Base-by-base conservation (phyloP, 1,140 invertebrate genomes). In the Meloidogyne chitwoodi region DNA sequence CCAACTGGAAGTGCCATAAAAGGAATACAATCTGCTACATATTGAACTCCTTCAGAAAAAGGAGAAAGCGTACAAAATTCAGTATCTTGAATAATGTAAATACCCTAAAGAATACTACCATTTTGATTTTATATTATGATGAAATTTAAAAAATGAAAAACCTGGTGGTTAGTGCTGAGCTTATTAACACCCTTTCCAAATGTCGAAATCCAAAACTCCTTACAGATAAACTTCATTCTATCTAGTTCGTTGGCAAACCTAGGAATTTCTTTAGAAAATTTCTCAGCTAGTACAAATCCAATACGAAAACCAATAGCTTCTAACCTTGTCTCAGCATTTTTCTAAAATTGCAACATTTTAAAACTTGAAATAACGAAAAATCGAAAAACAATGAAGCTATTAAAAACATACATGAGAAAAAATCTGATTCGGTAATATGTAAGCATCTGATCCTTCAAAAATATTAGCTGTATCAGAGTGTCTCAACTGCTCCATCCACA, bases 141-240 rank as follows among this genome's bases (percentile, higher is more conserved):
- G 38, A 63, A 14, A 71, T 48, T 24, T 71, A 48, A 71, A 69
- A 44, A 48, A 79, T 31, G 27, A 44, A 38, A 31, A 31, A 86
- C 89, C 88, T 97, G 94, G 88, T 99, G 95, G 89, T 99, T 99
- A 19, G 96, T 99, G 81, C 95, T 89, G n/a, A 99, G 89, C 89
- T 98, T 98, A 87, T 99, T 96, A 74, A 98, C 94, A 89, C 98
- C 95, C 88, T 98, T 99, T 84, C 96, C 96, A 88, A 96, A 98
- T 26, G 98, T 91, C 34, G 92, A 92, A 27, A 92, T 92, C 96
- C 96, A 99, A 85, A 98, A 96, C 87, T 99, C 96, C 79, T 96
- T 99, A 86, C 96, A 99, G 61, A 99, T 94, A 83, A 98, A 99
- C 88, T 99, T 99, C 89, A 99, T 94, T 27, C 93, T 95, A 82